These are phyloP conservation scores for Aphaenogaster ashmeadi DNA, from an alignment of 1,140 invertebrate genomes.

Conservation along the genomic window DNA sequence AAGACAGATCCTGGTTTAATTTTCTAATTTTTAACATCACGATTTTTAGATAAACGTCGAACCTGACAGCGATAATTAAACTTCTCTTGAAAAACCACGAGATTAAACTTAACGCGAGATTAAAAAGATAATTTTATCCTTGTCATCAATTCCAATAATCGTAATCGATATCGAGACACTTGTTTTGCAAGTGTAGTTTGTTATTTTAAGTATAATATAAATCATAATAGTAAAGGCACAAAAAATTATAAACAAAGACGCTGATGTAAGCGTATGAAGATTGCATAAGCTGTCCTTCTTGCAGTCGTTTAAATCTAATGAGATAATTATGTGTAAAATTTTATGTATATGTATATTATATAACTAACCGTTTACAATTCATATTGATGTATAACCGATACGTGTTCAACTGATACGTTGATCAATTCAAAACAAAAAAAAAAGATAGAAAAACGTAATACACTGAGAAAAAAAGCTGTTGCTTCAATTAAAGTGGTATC, in stretches of 20 bases:
- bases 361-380: not conserved
- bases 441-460: not conserved
- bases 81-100: not conserved
- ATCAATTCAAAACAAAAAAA: not conserved
- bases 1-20: constrained; percentile 18
- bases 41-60: not conserved
- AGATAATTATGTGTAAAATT: not conserved
- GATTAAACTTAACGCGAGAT: not conserved
- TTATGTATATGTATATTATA: not conserved
- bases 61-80: not conserved
- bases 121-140: constrained; percentile 19
- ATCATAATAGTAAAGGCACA: not conserved
- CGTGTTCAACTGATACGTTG: not conserved
- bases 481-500: too few relatives aligned
- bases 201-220: constrained; percentile 10
- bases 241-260: not conserved
- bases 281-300: not conserved
- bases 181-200: not conserved
- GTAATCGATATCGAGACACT: not conserved
- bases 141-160: constrained; percentile 15
- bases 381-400: not conserved
- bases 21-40: not conserved
- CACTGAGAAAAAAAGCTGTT: too few relatives aligned
- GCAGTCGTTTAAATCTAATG: not conserved
- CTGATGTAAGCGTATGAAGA: not conserved